A percentile compares a stretch with the other conserved stretches of the same genome.
These are phyloP conservation scores for Hemistola chrysoprasaria DNA, from an alignment of 2,888 invertebrate species.

Conservation along the genomic window DNA sequence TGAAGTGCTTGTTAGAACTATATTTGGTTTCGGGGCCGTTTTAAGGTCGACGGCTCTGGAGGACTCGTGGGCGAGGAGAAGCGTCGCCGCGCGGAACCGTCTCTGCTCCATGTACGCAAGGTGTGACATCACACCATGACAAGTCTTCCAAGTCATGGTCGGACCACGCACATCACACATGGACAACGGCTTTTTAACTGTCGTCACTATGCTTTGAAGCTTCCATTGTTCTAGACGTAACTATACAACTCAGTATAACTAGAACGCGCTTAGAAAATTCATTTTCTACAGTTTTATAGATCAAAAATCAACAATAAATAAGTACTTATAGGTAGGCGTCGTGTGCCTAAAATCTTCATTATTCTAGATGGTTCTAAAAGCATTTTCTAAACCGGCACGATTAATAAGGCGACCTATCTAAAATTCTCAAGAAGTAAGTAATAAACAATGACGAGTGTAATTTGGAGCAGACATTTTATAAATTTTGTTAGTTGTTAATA, in stretches of 20 bases:
- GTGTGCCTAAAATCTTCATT: conserved; percentile 6
- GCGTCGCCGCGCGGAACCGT: conserved; percentile 20
- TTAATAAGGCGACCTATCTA: conserved; percentile 3
- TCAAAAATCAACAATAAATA: too few relatives aligned
- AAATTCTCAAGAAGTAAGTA: conserved; percentile 4
- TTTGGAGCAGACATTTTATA: conserved; percentile 4
- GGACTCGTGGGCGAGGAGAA: conserved; percentile 37
- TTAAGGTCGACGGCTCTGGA: conserved; percentile 32
- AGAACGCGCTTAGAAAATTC: background rate
- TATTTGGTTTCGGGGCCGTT: conserved; percentile 30
- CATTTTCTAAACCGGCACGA: conserved; percentile 8
- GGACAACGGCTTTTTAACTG: conserved; percentile 18
- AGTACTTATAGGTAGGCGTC: background rate
- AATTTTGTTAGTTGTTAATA: conserved; percentile 10
- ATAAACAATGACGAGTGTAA: conserved; percentile 9
- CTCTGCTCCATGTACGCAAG: conserved; percentile 17
- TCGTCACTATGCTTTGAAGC: conserved; percentile 9
- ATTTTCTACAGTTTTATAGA: too few relatives aligned
- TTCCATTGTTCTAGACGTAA: conserved; percentile 5
- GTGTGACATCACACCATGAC: conserved; percentile 30
- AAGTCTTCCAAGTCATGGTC: conserved; percentile 13
- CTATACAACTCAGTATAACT: background rate
- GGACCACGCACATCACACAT: conserved; percentile 19
- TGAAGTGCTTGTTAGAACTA: conserved; percentile 23
- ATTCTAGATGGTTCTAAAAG: conserved; percentile 9